These are phyloP conservation scores for Siniperca chuatsi DNA, from an alignment of 2,113 vertebrate genomes.

Conservation along the genomic window DNA sequence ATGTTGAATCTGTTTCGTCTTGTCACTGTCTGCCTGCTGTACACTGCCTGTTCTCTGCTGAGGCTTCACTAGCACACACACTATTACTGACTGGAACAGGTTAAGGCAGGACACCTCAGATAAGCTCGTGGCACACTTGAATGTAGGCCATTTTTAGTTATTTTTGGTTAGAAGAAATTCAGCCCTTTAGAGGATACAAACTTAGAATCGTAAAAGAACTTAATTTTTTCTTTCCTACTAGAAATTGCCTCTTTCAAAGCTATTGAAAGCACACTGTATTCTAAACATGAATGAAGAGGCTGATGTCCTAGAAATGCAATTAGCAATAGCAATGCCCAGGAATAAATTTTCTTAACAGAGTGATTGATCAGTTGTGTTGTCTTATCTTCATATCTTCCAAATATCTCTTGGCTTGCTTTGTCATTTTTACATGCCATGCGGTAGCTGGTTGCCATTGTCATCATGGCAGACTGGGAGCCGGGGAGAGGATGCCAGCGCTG, in stretches of 20 bases:
- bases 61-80: slow-evolving; percentile 21
- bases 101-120: slow-evolving; percentile 64
- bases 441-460: slow-evolving; percentile 81
- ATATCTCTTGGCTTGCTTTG: slow-evolving; percentile 75
- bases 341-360: slow-evolving; percentile 34
- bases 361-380: slow-evolving; percentile 54
- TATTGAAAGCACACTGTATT: slow-evolving; percentile 31
- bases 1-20: slow-evolving; percentile 53
- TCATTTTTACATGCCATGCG: slow-evolving; percentile 79
- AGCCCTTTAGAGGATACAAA: slow-evolving; percentile 61
- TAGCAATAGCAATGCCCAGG: neutral
- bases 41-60: slow-evolving; percentile 34
- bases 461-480: slow-evolving; percentile 80
- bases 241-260: slow-evolving; percentile 38
- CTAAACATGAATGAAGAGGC: slow-evolving; percentile 21
- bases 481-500: slow-evolving; percentile 71
- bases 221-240: slow-evolving; percentile 37
- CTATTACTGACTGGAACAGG: slow-evolving; percentile 49
- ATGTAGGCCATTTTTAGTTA: slow-evolving; percentile 66
- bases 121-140: slow-evolving; percentile 64
- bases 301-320: slow-evolving; percentile 37
- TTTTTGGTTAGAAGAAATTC: slow-evolving; percentile 52
- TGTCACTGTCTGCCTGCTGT: slow-evolving; percentile 30
- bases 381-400: slow-evolving; percentile 66
- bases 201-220: slow-evolving; percentile 53